Conservation (phyloP, 1,140 invertebrate species). For the Magallana ariakensis region DNA sequence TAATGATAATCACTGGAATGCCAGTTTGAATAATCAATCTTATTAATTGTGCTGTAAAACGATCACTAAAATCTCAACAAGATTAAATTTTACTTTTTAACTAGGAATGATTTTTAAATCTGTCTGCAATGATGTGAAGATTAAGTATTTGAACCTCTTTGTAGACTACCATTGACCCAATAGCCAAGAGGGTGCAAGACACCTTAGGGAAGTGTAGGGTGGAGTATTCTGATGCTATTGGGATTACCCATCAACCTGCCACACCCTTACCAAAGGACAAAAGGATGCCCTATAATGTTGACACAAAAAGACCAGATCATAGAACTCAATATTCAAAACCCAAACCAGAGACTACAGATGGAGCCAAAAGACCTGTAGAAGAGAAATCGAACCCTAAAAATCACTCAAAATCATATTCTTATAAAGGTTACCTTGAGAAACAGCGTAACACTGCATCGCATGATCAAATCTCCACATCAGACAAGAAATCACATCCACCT, state of each 20-base stretch:
- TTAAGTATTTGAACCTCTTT: background rate
- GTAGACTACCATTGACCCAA: conserved; percentile 18
- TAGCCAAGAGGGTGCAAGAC: background rate
- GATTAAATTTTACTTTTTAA: too few species aligned
- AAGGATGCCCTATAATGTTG: conserved; percentile 1
- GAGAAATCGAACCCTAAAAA: background rate
- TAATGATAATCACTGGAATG: too few species aligned
- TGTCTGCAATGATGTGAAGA: too few species aligned
- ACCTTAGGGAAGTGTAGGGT: background rate
- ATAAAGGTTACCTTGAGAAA: conserved; percentile 2
- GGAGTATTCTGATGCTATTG: conserved; percentile 3
- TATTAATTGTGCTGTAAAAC: too few species aligned
- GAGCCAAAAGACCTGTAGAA: background rate
- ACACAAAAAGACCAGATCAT: background rate
- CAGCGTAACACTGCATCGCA: background rate
- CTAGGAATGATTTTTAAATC: too few species aligned
- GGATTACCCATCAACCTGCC: conserved; percentile 13
- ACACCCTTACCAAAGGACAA: conserved; percentile 2
- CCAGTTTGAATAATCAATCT: too few species aligned
- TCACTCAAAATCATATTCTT: background rate
- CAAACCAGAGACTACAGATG: background rate
- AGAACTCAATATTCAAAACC: background rate
- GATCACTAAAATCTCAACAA: too few species aligned
- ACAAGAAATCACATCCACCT: background rate
- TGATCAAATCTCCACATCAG: background rate